These are phyloP conservation scores for Aplodontia rufa DNA, from an alignment of 2,113 vertebrate species.

Conservation along the genomic window DNA sequence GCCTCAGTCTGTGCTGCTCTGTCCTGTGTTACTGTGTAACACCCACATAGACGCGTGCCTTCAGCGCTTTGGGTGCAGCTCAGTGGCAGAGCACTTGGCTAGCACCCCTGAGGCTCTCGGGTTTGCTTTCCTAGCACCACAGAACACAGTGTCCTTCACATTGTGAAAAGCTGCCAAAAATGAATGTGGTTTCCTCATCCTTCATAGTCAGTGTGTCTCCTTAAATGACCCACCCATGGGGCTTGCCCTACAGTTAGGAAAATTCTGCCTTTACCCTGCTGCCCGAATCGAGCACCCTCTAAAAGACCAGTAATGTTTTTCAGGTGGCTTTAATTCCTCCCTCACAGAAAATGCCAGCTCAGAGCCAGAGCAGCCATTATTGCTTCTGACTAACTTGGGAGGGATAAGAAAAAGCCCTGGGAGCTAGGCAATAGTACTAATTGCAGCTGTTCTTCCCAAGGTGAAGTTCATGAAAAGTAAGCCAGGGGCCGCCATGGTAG, in stretches of 20 bases:
- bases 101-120: neutral
- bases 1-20: accelerated
- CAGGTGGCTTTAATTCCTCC: too few relatives aligned
- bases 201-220: accelerated
- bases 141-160: neutral
- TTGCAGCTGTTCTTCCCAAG: conserved; percentile 67
- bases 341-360: neutral
- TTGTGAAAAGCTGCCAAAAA: neutral
- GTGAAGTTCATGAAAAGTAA: conserved; percentile 99
- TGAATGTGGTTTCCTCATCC: neutral
- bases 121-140: neutral
- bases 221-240: accelerated
- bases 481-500: conserved; percentile 96
- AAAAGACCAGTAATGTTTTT: neutral
- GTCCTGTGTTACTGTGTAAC: accelerated
- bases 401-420: neutral
- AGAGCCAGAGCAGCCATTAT: neutral
- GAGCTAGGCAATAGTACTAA: neutral
- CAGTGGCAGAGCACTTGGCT: neutral
- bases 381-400: neutral
- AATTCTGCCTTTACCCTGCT: too few relatives aligned
- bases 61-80: too few relatives aligned
- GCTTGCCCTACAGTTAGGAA: accelerated
- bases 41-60: too few relatives aligned
- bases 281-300: neutral